Base-by-base conservation (phyloP, 2,888 invertebrate species). In the Hyalella azteca region DNA sequence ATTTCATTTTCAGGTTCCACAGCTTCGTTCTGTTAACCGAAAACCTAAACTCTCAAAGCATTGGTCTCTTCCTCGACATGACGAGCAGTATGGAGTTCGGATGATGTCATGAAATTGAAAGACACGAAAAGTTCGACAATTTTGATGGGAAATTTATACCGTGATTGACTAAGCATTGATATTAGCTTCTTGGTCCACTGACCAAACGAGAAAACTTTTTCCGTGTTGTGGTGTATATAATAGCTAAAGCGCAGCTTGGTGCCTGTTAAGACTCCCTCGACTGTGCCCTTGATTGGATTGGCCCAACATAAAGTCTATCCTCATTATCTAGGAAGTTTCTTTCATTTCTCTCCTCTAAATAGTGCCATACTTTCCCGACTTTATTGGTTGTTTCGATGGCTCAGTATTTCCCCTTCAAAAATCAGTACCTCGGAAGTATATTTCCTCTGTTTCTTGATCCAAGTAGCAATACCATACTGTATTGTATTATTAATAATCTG, bases 161-260 rank as follows among this genome's bases (percentile, higher is more conserved):
- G 66, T 66, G 32, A 66, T 66, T 66, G 66, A 66, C 36, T 66
- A 66, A 66, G 66, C 66, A 66, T 66, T 66, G 66, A 66, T 66
- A 66, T 66, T 66, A 66, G 66, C 66, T 66, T 66, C 66, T 32
- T 66, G 66, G 29, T 66, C 36, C 36, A 19, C 32, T 66, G 66
- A 29, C 19, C n/a, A 66, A 36, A 66, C 66, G 66, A 66, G 66
- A 66, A 66, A 66, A 66, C 29, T 66, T 66, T 36, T 26, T 66
- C 36, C 66, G 19, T 29, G 29, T 36, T 66, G n/a, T n/a, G n/a
- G n/a, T n/a, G n/a, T n/a, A n/a, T n/a, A n/a, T n/a, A n/a, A n/a
- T n/a, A n/a, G n/a, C 39, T 5, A 36, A 32, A 0, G 26, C 15
- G 36, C 3, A 15, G 36, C 2, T 36, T 19, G 15, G 19, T 29